These are phyloP conservation scores for Colletes collaris DNA, from an alignment of 2,888 invertebrate species.

Conservation along the genomic window DNA sequence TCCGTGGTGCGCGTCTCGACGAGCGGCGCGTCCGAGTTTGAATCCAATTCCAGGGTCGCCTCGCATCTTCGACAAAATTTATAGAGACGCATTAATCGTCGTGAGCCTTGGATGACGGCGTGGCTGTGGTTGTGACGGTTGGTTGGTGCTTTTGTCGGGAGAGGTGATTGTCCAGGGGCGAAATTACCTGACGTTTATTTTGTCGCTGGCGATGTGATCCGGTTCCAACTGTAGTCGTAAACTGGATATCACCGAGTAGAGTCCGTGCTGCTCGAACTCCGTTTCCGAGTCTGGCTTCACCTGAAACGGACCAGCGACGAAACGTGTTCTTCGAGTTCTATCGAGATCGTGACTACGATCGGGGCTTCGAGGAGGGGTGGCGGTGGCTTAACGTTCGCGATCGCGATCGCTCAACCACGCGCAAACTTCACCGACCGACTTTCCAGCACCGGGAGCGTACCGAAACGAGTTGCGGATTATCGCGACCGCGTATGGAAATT, in stretches of 20 bases:
- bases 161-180: conserved; percentile 24
- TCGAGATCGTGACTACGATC: conserved; percentile 15
- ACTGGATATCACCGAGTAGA: conserved; percentile 81
- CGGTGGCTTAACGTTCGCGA: not conserved
- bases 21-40: conserved; percentile 63
- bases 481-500: conserved; percentile 26
- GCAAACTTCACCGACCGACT: not conserved
- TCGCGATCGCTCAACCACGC: conserved; percentile 6
- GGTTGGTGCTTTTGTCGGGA: conserved; percentile 10
- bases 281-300: conserved; percentile 79
- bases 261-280: conserved; percentile 79
- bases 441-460: conserved; percentile 15
- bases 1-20: conserved; percentile 73
- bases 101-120: not conserved
- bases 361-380: not conserved
- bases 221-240: conserved; percentile 81
- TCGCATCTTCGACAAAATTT: conserved; percentile 74
- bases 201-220: conserved; percentile 78
- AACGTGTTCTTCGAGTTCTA: conserved; percentile 29
- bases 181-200: conserved; percentile 80
- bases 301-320: conserved; percentile 70
- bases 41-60: conserved; percentile 72
- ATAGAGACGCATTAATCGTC: conserved; percentile 45
- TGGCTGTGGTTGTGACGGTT: not conserved
- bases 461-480: conserved; percentile 23